phyloP scores from a whole-genome alignment of 2,797 vertebrate genomes.

The Thamnophis elegans region DNA sequence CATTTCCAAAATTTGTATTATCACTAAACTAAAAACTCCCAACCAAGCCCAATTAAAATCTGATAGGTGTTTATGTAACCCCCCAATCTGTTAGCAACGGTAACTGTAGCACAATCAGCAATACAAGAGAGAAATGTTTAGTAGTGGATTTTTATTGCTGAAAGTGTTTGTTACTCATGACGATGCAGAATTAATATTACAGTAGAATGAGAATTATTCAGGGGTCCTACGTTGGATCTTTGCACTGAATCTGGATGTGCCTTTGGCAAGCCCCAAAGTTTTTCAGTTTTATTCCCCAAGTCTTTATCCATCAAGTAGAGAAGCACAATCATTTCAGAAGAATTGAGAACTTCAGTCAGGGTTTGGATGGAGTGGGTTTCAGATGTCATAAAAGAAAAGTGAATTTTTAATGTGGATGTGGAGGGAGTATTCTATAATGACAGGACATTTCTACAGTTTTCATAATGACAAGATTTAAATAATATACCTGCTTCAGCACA shows the following conservation, averaged over 20 bases:
- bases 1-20: neutral
- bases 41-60: neutral
- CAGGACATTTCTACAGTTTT: neutral
- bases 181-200: neutral
- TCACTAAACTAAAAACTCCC: neutral
- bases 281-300: neutral
- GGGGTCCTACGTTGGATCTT: neutral
- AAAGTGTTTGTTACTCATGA: neutral
- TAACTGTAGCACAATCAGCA: neutral
- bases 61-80: neutral
- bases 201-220: neutral
- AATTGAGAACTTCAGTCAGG: neutral
- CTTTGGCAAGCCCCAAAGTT: neutral
- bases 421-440: neutral
- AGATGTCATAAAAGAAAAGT: neutral
- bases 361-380: neutral
- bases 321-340: neutral
- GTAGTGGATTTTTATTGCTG: neutral
- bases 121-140: neutral
- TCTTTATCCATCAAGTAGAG: neutral
- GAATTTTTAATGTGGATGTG: neutral
- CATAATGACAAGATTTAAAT: neutral
- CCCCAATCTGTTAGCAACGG: neutral
- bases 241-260: neutral
- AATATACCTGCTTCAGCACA: neutral